Percentiles rank a stretch among this genome's conserved stretches.
These are phyloP conservation scores for Melipona beecheii DNA, from an alignment of 2,888 invertebrate species.

Conservation along the genomic window DNA sequence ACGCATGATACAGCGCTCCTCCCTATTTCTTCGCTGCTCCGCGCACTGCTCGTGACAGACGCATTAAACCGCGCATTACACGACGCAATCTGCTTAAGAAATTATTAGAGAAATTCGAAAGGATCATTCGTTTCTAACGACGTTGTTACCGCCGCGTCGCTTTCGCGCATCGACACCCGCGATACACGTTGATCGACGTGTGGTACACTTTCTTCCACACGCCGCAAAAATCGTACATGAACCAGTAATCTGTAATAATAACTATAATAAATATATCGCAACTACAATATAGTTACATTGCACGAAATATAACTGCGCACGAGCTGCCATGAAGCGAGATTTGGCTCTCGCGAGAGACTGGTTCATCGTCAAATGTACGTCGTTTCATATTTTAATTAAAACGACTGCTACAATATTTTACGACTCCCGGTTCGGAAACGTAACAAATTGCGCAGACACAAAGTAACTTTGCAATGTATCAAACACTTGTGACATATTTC, in stretches of 20 bases:
- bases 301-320: no score
- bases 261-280: no score
- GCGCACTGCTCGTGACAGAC: slow-evolving; percentile 53
- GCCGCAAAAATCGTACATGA: background rate
- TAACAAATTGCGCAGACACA: background rate
- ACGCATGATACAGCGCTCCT: slow-evolving; percentile 12
- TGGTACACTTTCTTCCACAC: background rate
- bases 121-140: slow-evolving; percentile 39
- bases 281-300: no score
- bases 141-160: slow-evolving; percentile 28
- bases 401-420: background rate
- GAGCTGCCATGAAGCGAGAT: background rate
- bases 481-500: no score
- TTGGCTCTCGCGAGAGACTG: background rate
- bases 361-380: background rate
- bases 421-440: background rate
- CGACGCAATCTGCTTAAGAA: slow-evolving; percentile 53
- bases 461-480: no score
- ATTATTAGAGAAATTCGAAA: slow-evolving; percentile 50
- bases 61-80: slow-evolving; percentile 58
- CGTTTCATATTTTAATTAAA: background rate
- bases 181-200: slow-evolving; percentile 41
- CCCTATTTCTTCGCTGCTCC: slow-evolving; percentile 3
- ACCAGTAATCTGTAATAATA: no score
- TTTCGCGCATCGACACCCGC: background rate